Percentiles rank a stretch among this genome's conserved stretches.
These are phyloP conservation scores for Siniperca chuatsi DNA, from an alignment of 2,113 vertebrate genomes.

Conservation along the genomic window DNA sequence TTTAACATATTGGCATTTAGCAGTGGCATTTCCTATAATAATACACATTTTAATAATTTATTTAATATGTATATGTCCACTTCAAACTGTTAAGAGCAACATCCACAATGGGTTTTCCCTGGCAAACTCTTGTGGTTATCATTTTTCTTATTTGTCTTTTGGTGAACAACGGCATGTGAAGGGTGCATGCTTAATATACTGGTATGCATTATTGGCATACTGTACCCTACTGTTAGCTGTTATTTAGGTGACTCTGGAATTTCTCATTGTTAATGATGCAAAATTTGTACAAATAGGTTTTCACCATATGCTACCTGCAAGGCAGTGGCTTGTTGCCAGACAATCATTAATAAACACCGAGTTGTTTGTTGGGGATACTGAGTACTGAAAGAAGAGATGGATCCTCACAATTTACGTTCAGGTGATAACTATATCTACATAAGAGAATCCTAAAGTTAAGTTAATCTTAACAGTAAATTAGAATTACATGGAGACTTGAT, in stretches of 20 bases:
- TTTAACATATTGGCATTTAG: too few species aligned
- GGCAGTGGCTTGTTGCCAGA: background rate
- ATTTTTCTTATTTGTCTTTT: conserved; percentile 7
- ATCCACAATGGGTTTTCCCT: background rate
- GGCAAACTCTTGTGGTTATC: too few species aligned
- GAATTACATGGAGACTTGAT: background rate
- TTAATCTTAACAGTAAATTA: background rate
- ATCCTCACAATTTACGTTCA: background rate
- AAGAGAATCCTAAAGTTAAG: background rate
- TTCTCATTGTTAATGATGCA: background rate
- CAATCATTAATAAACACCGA: background rate
- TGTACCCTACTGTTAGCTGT: background rate
- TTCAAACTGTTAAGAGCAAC: background rate
- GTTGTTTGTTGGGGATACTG: background rate
- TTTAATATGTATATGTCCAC: background rate
- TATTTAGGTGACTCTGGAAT: background rate
- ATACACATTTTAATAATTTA: background rate
- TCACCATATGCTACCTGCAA: background rate
- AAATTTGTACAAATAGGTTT: background rate
- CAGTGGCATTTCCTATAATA: background rate
- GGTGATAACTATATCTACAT: background rate
- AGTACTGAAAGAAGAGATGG: background rate
- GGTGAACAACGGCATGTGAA: background rate
- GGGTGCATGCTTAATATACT: background rate
- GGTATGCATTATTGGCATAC: background rate